A percentile compares a stretch with the other conserved stretches of the same genome.
Conservation (phyloP, 1,140 invertebrate species). For the Drosophila suzukii region DNA sequence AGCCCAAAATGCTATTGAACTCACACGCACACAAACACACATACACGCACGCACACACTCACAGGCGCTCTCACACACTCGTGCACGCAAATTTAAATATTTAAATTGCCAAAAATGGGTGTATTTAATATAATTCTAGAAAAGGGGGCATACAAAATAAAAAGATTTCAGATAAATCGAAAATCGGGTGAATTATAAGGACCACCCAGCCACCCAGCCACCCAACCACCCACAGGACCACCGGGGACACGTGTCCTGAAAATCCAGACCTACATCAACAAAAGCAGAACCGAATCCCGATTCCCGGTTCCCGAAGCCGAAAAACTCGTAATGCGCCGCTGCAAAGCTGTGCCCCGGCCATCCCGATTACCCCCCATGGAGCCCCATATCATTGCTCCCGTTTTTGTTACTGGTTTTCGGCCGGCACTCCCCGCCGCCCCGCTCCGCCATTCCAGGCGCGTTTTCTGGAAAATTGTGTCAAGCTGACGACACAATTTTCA, state of each 20-base stretch:
- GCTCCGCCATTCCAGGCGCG: conserved; percentile 70
- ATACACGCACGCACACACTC: background rate
- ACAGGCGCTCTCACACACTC: background rate
- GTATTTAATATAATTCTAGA: background rate
- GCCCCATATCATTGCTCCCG: conserved; percentile 26
- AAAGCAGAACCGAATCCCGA: conserved; percentile 27
- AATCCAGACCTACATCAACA: conserved; percentile 84
- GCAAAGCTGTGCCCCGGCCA: conserved; percentile 45
- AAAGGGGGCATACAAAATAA: background rate
- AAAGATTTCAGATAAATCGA: background rate
- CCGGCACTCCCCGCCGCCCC: background rate
- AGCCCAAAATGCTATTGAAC: conserved; percentile 78
- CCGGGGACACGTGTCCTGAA: conserved; percentile 74
- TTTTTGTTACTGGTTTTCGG: conserved; percentile 23
- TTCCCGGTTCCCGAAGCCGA: conserved; percentile 23
- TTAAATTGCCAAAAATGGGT: background rate
- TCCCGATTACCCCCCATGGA: background rate
- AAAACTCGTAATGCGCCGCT: conserved; percentile 57
- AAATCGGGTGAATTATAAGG: conserved; percentile 1
- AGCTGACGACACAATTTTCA: conserved; percentile 80
- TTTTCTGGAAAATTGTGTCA: conserved; percentile 84
- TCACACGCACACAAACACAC: conserved; percentile 45
- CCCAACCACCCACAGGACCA: conserved; percentile 14
- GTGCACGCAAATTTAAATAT: background rate
- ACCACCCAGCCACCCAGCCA: background rate